Conservation (phyloP, 2,113 vertebrate species). For the Empidonax traillii region DNA sequence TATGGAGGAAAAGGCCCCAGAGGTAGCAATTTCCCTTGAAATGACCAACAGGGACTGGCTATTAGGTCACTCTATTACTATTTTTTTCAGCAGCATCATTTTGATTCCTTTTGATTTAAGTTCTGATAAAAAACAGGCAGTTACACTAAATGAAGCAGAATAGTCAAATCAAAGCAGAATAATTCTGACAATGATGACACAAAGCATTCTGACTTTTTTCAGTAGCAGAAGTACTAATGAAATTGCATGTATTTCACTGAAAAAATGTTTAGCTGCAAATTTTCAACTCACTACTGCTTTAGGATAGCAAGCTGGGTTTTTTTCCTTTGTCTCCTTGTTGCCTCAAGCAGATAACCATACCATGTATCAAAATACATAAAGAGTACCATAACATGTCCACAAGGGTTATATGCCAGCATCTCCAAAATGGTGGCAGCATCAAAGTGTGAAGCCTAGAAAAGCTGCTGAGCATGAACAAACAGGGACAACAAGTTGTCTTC, state of each 20-base stretch:
- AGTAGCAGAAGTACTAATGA: not conserved
- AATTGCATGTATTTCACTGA: not conserved
- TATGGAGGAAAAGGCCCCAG: not conserved
- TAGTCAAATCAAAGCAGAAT: not conserved
- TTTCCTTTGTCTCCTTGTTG: not conserved
- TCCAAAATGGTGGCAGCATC: not conserved
- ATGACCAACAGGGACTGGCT: not conserved
- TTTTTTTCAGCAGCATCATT: not conserved
- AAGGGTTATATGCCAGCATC: not conserved
- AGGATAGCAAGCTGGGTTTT: not conserved
- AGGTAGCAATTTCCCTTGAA: not conserved
- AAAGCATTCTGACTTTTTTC: not conserved
- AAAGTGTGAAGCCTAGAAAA: not conserved
- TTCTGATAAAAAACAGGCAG: not conserved
- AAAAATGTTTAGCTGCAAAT: not conserved
- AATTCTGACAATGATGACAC: not conserved
- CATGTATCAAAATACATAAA: not conserved
- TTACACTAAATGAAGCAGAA: not conserved
- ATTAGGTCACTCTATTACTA: not conserved
- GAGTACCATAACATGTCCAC: not conserved
- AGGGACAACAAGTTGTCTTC: not conserved
- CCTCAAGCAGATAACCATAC: not conserved
- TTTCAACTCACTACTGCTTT: not conserved
- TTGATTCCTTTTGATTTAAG: constrained; percentile 4
- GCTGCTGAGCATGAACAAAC: constrained; percentile 8